Evolutionary conservation across 2,113 vertebrate genomes (phyloP).

Genomic region (Sceloporus undulatus): DNA sequence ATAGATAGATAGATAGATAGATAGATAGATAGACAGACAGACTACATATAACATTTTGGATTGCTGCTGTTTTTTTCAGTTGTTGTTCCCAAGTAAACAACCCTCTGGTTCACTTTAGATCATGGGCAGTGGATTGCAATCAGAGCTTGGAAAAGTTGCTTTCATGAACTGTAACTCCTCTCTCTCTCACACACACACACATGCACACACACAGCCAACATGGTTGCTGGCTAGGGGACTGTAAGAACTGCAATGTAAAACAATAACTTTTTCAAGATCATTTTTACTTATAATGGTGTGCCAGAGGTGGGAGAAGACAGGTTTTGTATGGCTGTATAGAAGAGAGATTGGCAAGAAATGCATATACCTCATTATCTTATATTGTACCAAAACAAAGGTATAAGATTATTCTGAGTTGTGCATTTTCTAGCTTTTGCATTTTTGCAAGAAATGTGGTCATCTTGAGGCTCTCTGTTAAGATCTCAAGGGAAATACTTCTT

Average conservation of each 20-base stretch:
- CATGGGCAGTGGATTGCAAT: background rate
- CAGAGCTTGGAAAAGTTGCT: background rate
- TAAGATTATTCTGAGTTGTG: background rate
- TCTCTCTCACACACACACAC: too few species aligned
- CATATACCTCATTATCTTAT: background rate
- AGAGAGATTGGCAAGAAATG: background rate
- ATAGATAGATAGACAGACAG: too few species aligned
- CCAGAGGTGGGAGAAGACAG: background rate
- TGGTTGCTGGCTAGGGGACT: background rate
- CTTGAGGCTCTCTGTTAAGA: constrained; percentile 13
- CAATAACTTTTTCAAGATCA: background rate
- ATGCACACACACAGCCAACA: background rate
- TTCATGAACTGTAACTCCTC: too few species aligned
- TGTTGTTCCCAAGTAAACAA: background rate
- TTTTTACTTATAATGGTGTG: background rate
- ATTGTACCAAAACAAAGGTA: background rate
- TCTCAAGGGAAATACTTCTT: background rate
- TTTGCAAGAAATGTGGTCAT: constrained; percentile 18
- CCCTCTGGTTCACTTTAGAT: background rate
- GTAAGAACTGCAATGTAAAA: too few species aligned
- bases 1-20: too few species aligned
- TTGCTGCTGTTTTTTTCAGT: background rate
- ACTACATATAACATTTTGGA: too few species aligned
- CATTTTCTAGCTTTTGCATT: background rate
- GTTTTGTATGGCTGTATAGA: background rate